These are phyloP conservation scores for Yponomeuta plumbellus DNA, from an alignment of 2,888 invertebrate genomes.

Conservation along the genomic window DNA sequence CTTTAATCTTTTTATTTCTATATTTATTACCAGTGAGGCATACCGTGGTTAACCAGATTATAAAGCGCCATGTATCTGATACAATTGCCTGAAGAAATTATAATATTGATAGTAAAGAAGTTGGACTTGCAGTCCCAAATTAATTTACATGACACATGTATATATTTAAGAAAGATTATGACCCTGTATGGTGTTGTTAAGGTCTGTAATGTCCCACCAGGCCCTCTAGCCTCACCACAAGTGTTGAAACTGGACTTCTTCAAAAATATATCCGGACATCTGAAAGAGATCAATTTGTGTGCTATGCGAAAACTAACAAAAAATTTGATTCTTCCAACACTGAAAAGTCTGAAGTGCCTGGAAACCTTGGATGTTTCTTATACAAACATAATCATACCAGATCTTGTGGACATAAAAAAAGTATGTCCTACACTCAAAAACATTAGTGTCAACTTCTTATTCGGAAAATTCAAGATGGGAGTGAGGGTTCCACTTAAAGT, in stretches of 20 bases:
- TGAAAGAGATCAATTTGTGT: constrained; percentile 45
- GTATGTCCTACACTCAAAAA: constrained; percentile 49
- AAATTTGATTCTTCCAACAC: constrained; percentile 36
- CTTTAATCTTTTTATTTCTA: background rate
- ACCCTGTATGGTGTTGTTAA: constrained; percentile 37
- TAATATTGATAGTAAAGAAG: constrained; percentile 47
- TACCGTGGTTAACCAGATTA: background rate
- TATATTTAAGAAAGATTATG: constrained; percentile 36
- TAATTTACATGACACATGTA: constrained; percentile 43
- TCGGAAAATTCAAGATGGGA: constrained; percentile 30
- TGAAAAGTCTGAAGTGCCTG: constrained; percentile 43
- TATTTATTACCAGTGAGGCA: too few species aligned
- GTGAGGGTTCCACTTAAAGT: constrained; percentile 20
- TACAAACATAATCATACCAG: constrained; percentile 45
- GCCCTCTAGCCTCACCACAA: constrained; percentile 40
- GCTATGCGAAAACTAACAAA: constrained; percentile 46
- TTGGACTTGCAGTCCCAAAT: constrained; percentile 42
- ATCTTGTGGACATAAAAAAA: constrained; percentile 45
- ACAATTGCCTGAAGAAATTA: constrained; percentile 48
- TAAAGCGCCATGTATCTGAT: constrained; percentile 2
- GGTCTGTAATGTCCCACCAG: constrained; percentile 42
- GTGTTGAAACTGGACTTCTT: constrained; percentile 44
- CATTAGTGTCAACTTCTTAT: constrained; percentile 45
- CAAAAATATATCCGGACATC: constrained; percentile 39
- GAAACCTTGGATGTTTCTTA: constrained; percentile 50